Conservation (phyloP, 2,888 invertebrate species). For the Trilocha varians region DNA sequence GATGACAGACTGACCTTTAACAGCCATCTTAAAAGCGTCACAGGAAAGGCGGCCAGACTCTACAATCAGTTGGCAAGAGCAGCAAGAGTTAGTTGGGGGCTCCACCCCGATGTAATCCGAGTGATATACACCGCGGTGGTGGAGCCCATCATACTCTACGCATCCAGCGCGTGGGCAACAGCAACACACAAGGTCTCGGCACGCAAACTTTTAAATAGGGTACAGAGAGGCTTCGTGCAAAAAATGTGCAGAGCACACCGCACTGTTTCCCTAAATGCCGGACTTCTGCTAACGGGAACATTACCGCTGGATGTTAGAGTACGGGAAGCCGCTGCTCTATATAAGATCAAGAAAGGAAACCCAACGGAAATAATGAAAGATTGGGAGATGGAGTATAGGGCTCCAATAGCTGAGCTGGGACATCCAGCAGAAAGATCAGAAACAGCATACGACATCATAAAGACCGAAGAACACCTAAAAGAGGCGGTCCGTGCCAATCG, state of each 20-base stretch:
- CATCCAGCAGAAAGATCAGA: no score
- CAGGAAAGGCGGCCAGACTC: neutral
- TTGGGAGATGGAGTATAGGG: no score
- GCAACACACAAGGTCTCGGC: neutral
- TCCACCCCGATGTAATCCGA: slow-evolving; percentile 1
- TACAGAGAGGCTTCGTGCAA: no score
- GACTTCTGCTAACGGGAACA: neutral
- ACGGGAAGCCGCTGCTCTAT: no score
- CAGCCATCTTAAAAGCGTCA: slow-evolving; percentile 1
- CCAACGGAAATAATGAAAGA: no score
- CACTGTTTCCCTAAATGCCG: slow-evolving; percentile 10
- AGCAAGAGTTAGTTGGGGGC: slow-evolving; percentile 2
- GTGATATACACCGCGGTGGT: slow-evolving; percentile 3
- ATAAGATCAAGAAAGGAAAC: no score
- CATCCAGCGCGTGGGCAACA: slow-evolving; percentile 1
- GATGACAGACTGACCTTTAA: slow-evolving; percentile 7
- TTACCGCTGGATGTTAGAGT: no score
- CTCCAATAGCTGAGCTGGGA: no score
- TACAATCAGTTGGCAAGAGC: neutral
- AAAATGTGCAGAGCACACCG: no score
- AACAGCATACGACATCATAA: no score
- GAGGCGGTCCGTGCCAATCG: slow-evolving; percentile 4
- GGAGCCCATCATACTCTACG: slow-evolving; percentile 3
- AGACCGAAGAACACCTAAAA: no score
- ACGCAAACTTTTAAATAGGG: slow-evolving; percentile 10